Base-by-base conservation (phyloP, 2,113 vertebrate species). In the Chaenogobius annularis region DNA sequence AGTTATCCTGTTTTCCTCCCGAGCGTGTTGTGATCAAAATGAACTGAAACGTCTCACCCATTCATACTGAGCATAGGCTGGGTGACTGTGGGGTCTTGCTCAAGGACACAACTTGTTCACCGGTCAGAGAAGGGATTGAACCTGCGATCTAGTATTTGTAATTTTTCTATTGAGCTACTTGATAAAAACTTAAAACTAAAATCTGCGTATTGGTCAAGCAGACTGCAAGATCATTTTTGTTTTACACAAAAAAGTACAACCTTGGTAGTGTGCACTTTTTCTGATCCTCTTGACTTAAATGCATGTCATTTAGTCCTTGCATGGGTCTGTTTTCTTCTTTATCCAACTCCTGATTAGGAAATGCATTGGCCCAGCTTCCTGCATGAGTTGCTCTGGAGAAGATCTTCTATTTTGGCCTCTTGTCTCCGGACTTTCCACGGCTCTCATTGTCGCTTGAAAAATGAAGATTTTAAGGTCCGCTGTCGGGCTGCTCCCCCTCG, bases 401-500 rank as follows among this genome's bases (percentile, higher is more conserved):
- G 72, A 73, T 72, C 74, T 79, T 68, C 74, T 37, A 72, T 73
- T 72, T 79, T 68, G 31, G 76, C 52, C 77, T 55, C 46, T 69
- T 59, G 75, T 80, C 77, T 59, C 83, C 85, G 81, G 77, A 86
- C 68, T 87, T 89, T 90, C 88, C 87, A 81, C 72, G 69, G 76
- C 82, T 77, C 77, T 85, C 77, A 85, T 73, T 63, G 61, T 63
- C 61, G 61, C 19, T 82, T 92, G 90, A 91, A 84, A 79, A 91
- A 91, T 91, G 75, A 71, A 87, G 73, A 87, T 87, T 90, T 85
- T 90, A 90, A 82, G 74, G 80, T 74, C 73, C 1, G 44, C 70
- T 88, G 88, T 90, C 90, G 86, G 82, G 66, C 76, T 70, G 66
- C 69, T 83, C 72, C 72, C 90, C 81, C 83, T 3, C 19, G 74